Evolutionary conservation across 2,888 invertebrate genomes (phyloP), one percentile per base, ranked within the genome.

Genomic region (Acholoe squamosa): DNA sequence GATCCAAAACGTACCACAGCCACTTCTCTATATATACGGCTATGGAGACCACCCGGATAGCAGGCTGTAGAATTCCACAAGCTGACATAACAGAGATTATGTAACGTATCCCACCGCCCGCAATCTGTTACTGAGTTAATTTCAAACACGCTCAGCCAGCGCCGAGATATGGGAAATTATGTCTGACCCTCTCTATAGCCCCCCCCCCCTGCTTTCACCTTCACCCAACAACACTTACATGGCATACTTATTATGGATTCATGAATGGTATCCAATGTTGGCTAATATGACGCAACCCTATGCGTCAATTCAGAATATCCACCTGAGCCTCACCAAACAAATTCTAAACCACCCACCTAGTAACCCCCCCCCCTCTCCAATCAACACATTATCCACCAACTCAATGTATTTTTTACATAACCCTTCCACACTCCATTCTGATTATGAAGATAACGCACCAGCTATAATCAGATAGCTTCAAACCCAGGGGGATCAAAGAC

Each of bases 81-180:
- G 54, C 54, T 31, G 56, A 86, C 86, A 86, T 54, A 54, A 86
- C 86, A 28, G 12, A 86, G 19, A 33, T 84, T 84, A 28, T 34
- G 51, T 25, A 84, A 84, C 43, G 43, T 5, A 19, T 1, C 43
- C 33, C 14, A 1, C 71, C 43, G 19, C 19, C 22, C 43, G 43
- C 84, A 84, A 84, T 84, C 84, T 84, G 84, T 84, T 84, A 84
- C 84, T 51, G 43, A 84, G 84, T 84, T 84, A 84, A 84, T 84
- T 84, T 84, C 84, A 84, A 84, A 84, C 84, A 84, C 51, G 84
- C 84, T 51, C 84, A 33, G 43, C 33, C 84, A 22, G 10, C 7
- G 33, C 84, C 43, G 84, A 33, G 84, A 84, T 84, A 84, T 84
- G 84, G 84, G 84, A 84, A 84, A 84, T 84, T 84, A 84, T 84